Conservation (phyloP, 2,113 vertebrate species). For the Oostethus manadensis region DNA sequence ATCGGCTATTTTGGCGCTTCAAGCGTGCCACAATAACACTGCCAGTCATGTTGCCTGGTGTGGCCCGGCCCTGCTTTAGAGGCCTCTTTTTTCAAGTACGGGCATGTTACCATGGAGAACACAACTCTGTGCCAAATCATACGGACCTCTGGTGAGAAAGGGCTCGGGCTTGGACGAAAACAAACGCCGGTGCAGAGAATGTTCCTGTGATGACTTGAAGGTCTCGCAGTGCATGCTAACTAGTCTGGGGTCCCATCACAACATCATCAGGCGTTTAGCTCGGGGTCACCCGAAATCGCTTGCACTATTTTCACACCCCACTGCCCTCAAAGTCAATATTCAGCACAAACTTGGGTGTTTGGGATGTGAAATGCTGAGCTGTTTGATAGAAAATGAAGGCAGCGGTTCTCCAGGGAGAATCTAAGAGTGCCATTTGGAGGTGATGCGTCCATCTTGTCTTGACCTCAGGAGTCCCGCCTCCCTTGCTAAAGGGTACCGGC, state of each 20-base stretch:
- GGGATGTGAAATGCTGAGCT: not conserved
- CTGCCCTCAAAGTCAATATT: conserved; percentile 4
- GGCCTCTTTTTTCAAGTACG: no score
- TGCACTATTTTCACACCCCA: conserved; percentile 13
- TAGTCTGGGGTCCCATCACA: conserved; percentile 1
- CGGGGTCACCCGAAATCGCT: not conserved
- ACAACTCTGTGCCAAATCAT: no score
- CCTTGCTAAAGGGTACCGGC: conserved; percentile 34
- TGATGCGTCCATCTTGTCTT: conserved; percentile 14
- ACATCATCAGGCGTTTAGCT: conserved; percentile 4
- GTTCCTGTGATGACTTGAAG: not conserved
- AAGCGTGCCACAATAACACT: no score
- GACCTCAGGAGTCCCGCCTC: conserved; percentile 20
- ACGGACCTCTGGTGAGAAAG: no score
- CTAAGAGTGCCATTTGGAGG: conserved; percentile 38
- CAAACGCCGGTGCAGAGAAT: not conserved
- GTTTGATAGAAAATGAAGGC: not conserved
- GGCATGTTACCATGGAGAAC: no score
- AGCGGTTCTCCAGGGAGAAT: not conserved
- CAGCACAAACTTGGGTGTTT: conserved; percentile 1
- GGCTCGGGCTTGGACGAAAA: not conserved
- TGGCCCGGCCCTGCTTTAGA: no score
- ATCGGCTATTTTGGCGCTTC: no score
- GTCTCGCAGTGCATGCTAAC: not conserved
- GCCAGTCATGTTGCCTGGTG: no score